Conservation (phyloP, 2,797 vertebrate genomes). For the Gymnopithys bicolor region DNA sequence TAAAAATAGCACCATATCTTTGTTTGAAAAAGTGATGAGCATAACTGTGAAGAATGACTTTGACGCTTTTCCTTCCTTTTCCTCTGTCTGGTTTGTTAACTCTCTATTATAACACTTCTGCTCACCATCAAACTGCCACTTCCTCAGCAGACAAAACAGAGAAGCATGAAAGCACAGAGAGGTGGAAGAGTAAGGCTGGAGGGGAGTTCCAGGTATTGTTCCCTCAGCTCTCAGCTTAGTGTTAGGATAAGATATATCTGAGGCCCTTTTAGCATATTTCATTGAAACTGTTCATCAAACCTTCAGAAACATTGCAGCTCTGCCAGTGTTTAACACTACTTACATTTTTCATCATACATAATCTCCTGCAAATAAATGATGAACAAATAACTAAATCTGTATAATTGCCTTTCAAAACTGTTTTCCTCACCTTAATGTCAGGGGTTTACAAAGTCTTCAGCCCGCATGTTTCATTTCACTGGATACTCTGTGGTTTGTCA, state of each 20-base stretch:
- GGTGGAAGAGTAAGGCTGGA: neutral
- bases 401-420: neutral
- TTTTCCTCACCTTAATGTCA: neutral
- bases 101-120: neutral
- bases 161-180: neutral
- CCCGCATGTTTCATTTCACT: neutral
- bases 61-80: conserved; percentile 14
- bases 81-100: conserved; percentile 7
- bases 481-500: neutral
- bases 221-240: neutral
- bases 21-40: conserved; percentile 26
- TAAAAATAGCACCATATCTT: conserved; percentile 19
- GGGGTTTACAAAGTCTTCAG: neutral
- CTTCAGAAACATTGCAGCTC: neutral
- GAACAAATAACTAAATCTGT: neutral
- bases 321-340: neutral
- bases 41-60: neutral
- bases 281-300: neutral
- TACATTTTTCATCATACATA: neutral
- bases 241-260: neutral
- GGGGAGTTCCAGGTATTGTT: neutral
- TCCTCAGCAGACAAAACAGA: neutral
- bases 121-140: neutral
- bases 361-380: neutral
- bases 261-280: neutral